Conservation (phyloP, 2,797 vertebrate genomes). For the Helicolenus hilgendorfi region DNA sequence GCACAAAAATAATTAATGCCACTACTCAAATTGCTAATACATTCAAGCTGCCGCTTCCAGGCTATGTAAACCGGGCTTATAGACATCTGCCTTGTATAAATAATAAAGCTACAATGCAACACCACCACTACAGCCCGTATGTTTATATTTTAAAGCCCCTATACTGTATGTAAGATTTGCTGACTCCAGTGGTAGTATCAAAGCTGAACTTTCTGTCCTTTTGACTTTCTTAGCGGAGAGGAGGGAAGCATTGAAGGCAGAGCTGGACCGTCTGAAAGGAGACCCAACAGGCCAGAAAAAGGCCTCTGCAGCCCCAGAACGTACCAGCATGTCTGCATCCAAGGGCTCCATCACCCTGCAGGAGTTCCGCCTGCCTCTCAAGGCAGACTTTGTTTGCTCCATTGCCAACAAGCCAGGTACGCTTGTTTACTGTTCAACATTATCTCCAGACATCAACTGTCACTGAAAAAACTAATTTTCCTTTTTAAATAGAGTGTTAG, state of each 20-base stretch:
- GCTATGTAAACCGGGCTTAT: not conserved
- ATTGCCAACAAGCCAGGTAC: conserved; percentile 93
- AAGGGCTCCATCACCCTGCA: conserved; percentile 94
- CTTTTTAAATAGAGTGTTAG: not conserved
- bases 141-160: not conserved
- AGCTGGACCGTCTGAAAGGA: conserved; percentile 92
- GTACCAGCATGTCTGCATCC: conserved; percentile 86
- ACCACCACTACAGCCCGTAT: not conserved
- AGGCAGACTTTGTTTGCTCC: conserved; percentile 97
- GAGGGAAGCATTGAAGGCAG: conserved; percentile 92
- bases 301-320: conserved; percentile 51
- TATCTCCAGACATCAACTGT: not conserved
- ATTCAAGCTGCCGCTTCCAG: not conserved
- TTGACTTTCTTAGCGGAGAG: conserved; percentile 90
- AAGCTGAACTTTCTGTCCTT: not conserved
- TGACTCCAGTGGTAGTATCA: not conserved
- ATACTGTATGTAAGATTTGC: not conserved
- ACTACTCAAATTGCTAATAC: not conserved
- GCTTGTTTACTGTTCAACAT: not conserved
- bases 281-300: conserved; percentile 88
- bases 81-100: not conserved
- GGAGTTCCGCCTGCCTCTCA: conserved; percentile 96
- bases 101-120: not conserved
- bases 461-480: too few species aligned
- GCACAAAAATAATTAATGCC: not conserved